A percentile compares a stretch with the other conserved stretches of the same genome.
Conservation (phyloP, 2,888 invertebrate genomes). For the Laspeyria flexula region DNA sequence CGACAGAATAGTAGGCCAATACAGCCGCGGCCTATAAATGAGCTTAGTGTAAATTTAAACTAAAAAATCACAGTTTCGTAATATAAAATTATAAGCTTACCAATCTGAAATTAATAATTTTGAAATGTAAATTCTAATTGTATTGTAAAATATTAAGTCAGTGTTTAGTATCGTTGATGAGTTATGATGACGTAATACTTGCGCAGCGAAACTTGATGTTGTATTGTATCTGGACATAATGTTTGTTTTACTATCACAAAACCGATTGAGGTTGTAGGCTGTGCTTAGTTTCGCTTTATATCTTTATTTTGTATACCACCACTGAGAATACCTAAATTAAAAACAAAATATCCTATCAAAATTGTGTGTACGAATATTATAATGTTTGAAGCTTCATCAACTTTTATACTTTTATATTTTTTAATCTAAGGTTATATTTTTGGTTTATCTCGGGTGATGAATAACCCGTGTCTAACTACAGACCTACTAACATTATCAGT, state of each 20-base stretch:
- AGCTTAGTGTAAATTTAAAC: constrained; percentile 43
- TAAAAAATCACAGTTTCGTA: constrained; percentile 36
- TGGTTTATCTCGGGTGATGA: constrained; percentile 11
- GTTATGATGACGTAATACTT: constrained; percentile 1
- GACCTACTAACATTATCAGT: constrained; percentile 37
- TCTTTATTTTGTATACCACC: constrained; percentile 17
- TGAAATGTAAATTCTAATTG: constrained; percentile 25
- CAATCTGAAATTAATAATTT: constrained; percentile 39
- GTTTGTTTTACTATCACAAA: constrained; percentile 23
- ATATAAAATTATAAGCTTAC: constrained; percentile 30
- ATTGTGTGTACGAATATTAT: constrained; percentile 18
- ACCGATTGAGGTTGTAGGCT: constrained; percentile 37
- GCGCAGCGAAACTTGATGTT: constrained; percentile 9
- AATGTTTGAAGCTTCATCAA: constrained; percentile 14
- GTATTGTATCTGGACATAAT: constrained; percentile 4
- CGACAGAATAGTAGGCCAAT: constrained; percentile 15
- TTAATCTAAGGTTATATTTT: constrained; percentile 20
- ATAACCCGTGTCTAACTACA: constrained; percentile 16
- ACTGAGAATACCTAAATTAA: neutral
- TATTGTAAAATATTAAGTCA: constrained; percentile 20
- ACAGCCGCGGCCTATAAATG: constrained; percentile 39
- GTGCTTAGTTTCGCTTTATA: constrained; percentile 36
- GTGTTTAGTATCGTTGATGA: constrained; percentile 12
- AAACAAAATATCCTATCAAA: constrained; percentile 5
- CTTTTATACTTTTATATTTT: constrained; percentile 50